phyloP scores from a whole-genome alignment of 2,113 vertebrate species.

The Peromyscus polionotus region DNA sequence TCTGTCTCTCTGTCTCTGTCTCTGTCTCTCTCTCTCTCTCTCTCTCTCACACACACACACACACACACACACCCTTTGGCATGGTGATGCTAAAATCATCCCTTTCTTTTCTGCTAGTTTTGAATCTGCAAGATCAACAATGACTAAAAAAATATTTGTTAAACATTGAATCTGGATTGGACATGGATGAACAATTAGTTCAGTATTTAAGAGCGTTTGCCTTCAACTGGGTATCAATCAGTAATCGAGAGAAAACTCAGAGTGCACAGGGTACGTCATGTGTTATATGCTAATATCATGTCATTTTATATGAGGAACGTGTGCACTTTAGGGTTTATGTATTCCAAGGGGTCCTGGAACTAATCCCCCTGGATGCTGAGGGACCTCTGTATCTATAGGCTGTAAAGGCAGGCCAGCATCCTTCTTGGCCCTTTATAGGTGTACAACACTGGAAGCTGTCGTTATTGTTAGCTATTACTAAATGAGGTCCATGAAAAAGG shows the following conservation, averaged over 20 bases:
- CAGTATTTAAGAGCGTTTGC: not conserved
- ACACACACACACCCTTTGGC: not conserved
- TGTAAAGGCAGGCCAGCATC: slow-evolving; percentile 32
- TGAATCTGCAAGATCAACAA: not conserved
- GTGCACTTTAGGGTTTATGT: not conserved
- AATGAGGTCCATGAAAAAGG: slow-evolving; percentile 60
- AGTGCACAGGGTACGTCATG: not conserved
- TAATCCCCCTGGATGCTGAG: not conserved
- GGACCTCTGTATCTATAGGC: not conserved
- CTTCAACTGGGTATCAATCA: not conserved
- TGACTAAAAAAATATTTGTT: not conserved
- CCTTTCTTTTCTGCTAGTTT: not conserved
- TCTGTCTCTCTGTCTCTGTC: not conserved
- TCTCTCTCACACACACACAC: not conserved
- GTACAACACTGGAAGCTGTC: slow-evolving; percentile 8
- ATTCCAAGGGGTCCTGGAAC: not conserved
- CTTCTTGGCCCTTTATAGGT: not conserved
- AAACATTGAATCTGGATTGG: not conserved
- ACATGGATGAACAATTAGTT: not conserved
- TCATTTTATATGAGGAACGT: not conserved
- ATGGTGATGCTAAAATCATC: too few relatives aligned
- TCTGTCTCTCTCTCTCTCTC: not conserved
- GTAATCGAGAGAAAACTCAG: not conserved
- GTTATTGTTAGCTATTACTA: slow-evolving; percentile 59
- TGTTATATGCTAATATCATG: not conserved